A percentile compares a stretch with the other conserved stretches of the same genome.
These are phyloP conservation scores for Heliothis subflexa DNA, from an alignment of 1,140 invertebrate species.

Conservation along the genomic window DNA sequence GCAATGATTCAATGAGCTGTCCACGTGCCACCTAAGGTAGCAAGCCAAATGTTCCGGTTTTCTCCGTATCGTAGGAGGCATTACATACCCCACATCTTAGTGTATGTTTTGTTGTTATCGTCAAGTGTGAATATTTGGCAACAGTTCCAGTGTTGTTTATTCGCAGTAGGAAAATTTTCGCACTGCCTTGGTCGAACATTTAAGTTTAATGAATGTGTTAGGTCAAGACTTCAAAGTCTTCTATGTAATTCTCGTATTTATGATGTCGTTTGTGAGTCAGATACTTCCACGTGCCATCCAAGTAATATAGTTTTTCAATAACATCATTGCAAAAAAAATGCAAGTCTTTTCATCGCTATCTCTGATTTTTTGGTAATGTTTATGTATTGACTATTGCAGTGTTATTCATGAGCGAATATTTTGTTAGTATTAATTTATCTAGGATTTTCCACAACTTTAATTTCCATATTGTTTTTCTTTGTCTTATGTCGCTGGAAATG, in stretches of 20 bases:
- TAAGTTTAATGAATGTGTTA: neutral
- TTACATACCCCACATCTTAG: constrained; percentile 61
- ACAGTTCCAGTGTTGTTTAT: neutral
- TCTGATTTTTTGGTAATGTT: neutral
- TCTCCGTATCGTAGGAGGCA: constrained; percentile 63
- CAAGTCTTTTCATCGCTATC: neutral
- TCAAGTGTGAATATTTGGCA: constrained; percentile 4
- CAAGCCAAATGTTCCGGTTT: constrained; percentile 72
- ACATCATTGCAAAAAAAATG: neutral
- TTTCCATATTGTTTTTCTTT: neutral
- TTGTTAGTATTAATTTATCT: neutral
- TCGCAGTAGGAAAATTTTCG: constrained; percentile 1
- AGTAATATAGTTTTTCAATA: constrained; percentile 67
- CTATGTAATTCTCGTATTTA: neutral
- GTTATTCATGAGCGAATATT: neutral
- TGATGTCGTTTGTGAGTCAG: constrained; percentile 21
- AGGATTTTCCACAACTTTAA: neutral
- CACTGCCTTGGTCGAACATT: neutral
- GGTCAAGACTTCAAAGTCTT: neutral
- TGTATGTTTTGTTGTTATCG: constrained; percentile 54
- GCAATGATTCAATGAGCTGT: constrained; percentile 60
- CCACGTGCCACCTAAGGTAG: constrained; percentile 63
- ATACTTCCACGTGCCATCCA: constrained; percentile 61
- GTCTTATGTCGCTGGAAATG: neutral
- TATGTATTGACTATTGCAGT: neutral